Evolutionary conservation across 53 echinoderm and acorn worm genomes (phyloP).

Genomic region (Luidia sarsii): DNA sequence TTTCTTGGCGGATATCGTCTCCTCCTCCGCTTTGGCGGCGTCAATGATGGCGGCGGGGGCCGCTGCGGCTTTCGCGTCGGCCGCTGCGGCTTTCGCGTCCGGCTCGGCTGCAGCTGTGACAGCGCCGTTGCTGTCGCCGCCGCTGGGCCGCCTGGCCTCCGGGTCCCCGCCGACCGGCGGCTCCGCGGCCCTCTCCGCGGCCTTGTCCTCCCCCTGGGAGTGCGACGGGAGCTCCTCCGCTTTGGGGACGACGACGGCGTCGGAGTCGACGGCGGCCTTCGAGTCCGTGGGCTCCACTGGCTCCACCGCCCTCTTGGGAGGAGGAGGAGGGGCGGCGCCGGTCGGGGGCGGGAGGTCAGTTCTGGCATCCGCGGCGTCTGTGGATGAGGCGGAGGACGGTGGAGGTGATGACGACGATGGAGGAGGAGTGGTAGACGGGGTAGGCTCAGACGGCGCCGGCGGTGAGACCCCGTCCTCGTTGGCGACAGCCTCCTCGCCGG

Average conservation of each 20-base stretch:
- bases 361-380: conserved; percentile 26
- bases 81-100: neutral
- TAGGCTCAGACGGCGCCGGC: conserved; percentile 16
- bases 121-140: neutral
- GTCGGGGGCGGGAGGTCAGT: conserved; percentile 45
- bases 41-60: neutral
- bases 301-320: conserved; percentile 17
- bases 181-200: conserved; percentile 45
- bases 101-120: conserved; percentile 14
- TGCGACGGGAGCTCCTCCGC: neutral
- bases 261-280: neutral
- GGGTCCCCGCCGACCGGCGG: conserved; percentile 18
- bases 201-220: too few relatives aligned
- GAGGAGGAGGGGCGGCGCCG: neutral
- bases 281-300: conserved; percentile 38
- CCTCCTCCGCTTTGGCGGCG: neutral
- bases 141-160: too few relatives aligned
- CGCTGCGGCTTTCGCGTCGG: neutral
- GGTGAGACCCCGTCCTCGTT: conserved; percentile 1
- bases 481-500: conserved; percentile 17
- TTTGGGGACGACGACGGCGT: conserved; percentile 6
- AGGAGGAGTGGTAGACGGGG: neutral
- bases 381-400: neutral
- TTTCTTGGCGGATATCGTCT: neutral
- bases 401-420: neutral